phyloP scores from a whole-genome alignment of 2,113 vertebrate genomes.

The Amphiprion ocellaris region DNA sequence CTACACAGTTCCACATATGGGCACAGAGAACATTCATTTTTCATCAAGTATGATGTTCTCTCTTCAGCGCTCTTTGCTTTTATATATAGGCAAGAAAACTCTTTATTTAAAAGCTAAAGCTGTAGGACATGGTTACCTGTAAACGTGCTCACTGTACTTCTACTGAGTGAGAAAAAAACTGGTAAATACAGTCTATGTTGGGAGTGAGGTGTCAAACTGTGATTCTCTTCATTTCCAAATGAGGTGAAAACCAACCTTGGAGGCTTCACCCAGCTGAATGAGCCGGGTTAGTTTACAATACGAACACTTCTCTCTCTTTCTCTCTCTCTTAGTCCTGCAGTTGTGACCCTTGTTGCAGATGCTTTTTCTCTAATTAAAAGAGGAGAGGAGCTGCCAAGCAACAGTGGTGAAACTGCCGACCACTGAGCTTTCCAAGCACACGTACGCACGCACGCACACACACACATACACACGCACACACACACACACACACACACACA shows the following conservation, averaged over 20 bases:
- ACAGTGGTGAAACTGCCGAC: slow-evolving; percentile 66
- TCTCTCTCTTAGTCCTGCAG: slow-evolving; percentile 32
- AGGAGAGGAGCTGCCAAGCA: slow-evolving; percentile 74
- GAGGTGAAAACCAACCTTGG: slow-evolving; percentile 39
- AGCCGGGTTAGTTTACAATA: slow-evolving; percentile 47
- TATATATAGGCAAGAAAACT: slow-evolving; percentile 33
- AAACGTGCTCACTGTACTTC: background rate
- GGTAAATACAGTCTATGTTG: background rate
- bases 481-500: slow-evolving; percentile 13
- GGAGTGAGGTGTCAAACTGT: background rate
- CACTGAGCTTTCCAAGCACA: slow-evolving; percentile 39
- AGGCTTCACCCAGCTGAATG: slow-evolving; percentile 22
- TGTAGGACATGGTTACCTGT: slow-evolving; percentile 29
- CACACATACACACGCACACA: slow-evolving; percentile 9
- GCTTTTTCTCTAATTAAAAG: slow-evolving; percentile 81
- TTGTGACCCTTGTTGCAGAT: slow-evolving; percentile 69
- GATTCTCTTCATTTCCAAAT: slow-evolving; percentile 10
- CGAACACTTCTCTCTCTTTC: slow-evolving; percentile 22
- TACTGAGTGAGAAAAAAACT: background rate
- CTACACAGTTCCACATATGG: slow-evolving; percentile 48
- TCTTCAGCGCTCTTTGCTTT: slow-evolving; percentile 32
- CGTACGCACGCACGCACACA: slow-evolving; percentile 14
- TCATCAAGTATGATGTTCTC: slow-evolving; percentile 44
- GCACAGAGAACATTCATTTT: slow-evolving; percentile 54
- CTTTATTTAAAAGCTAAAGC: slow-evolving; percentile 28